These are phyloP conservation scores for Philaethria dido DNA, from an alignment of 2,888 invertebrate species.

Conservation along the genomic window DNA sequence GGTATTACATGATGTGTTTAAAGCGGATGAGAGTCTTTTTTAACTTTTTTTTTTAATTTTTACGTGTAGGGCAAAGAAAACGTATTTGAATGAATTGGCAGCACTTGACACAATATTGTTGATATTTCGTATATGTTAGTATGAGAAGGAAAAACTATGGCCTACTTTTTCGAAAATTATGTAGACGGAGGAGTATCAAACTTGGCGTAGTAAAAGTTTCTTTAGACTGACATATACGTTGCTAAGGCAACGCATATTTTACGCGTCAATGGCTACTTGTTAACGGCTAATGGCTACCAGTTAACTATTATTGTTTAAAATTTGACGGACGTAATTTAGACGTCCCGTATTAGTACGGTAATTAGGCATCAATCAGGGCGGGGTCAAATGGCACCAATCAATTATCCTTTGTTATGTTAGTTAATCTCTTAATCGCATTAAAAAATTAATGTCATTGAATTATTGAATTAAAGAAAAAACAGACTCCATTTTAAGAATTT, in stretches of 20 bases:
- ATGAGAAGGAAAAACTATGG: too few species aligned
- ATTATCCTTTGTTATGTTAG: constrained; percentile 56
- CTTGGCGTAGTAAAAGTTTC: too few species aligned
- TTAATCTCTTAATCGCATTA: constrained; percentile 15
- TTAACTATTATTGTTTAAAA: not conserved
- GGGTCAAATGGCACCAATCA: constrained; percentile 64
- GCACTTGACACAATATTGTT: too few species aligned
- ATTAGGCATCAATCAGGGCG: constrained; percentile 60
- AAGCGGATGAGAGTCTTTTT: constrained; percentile 9
- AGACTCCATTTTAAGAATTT: too few species aligned
- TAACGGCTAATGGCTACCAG: too few species aligned
- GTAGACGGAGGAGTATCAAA: too few species aligned
- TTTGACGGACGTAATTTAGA: constrained; percentile 57
- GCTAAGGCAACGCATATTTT: too few species aligned
- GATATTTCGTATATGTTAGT: too few species aligned
- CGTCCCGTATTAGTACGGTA: constrained; percentile 60
- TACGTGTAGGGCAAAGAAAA: not conserved
- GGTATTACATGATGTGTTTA: not conserved
- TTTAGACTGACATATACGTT: too few species aligned
- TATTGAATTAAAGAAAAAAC: too few species aligned
- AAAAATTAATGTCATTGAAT: constrained; percentile 6
- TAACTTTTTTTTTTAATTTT: not conserved
- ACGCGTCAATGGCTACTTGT: too few species aligned
- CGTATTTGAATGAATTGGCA: not conserved
- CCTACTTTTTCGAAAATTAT: too few species aligned